A percentile compares a stretch with the other conserved stretches of the same genome.
Evolutionary conservation across 2,797 vertebrate species (phyloP).

Genomic region (Graptemys geographica): DNA sequence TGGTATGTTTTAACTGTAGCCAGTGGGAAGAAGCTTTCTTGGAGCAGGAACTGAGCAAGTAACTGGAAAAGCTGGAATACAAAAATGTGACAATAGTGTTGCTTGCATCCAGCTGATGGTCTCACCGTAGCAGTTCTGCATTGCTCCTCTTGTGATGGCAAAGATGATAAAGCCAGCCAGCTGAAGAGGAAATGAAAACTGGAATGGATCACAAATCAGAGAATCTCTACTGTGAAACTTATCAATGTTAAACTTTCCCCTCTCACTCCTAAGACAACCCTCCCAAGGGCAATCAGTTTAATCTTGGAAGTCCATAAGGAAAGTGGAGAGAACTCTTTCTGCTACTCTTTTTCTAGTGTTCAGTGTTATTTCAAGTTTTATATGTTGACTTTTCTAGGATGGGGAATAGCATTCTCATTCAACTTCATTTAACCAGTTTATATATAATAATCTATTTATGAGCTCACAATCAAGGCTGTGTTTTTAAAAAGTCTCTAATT

Average conservation of each 20-base stretch:
- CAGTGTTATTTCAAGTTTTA: background rate
- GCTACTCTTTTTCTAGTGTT: background rate
- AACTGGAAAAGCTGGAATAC: background rate
- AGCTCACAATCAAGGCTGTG: background rate
- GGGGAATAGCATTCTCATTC: background rate
- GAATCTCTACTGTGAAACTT: conserved; percentile 3
- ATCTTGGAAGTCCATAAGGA: background rate
- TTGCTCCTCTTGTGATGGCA: background rate
- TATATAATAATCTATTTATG: background rate
- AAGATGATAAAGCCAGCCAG: background rate
- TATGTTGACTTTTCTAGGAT: background rate
- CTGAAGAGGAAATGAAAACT: background rate
- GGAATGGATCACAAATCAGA: background rate
- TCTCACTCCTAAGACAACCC: background rate
- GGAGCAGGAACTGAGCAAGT: background rate
- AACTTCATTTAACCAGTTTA: background rate
- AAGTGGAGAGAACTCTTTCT: background rate
- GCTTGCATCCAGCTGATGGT: background rate
- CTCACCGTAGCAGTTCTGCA: background rate
- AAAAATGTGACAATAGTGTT: background rate
- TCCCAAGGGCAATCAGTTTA: background rate
- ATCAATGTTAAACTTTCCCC: background rate
- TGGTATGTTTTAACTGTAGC: background rate
- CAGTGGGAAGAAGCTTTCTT: background rate
- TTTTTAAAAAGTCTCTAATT: background rate